Evolutionary conservation across 2,888 invertebrate species (phyloP), one percentile per base, ranked within the genome.

Genomic region (Hyppa rectilinea): DNA sequence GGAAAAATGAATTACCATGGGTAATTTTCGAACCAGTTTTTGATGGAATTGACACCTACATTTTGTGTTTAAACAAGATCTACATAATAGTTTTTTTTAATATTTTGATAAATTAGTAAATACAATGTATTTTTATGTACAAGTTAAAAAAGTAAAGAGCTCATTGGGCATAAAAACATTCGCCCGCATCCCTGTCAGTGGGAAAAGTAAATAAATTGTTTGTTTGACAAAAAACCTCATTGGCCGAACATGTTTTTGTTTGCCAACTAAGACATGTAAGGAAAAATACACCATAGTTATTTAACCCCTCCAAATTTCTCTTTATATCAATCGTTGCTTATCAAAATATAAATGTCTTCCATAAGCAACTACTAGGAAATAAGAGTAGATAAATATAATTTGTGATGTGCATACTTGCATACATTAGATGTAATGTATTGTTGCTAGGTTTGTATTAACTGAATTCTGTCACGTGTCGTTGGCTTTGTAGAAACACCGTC

Each of bases 401-500:
- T 87, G 89, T 88, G 78, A 85, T 85, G 85, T 86, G 82, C 78
- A 86, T 82, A 76, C 34, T 71, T 75, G 79, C 74, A 83, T 83
- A 84, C 74, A 78, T 80, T 90, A 90, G 88, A 84, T 81, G 82
- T 86, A 80, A 82, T 85, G 61, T 73, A 78, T 81, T 80, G 71
- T 45, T 52, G 77, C 66, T 87, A 83, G 73, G 71, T 83, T 77
- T 85, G 74, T 75, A 78, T 58, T 77, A 78, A 81, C 43, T 76
- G 31, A 70, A 69, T 68, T 78, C 75, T 63, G 81, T 81, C 85
- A 87, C 85, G 60, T 85, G 75, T 82, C 82, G 80, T 84, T 85
- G 78, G 91, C 92, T 93, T 94, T 71, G 77, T 92, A 92, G 91
- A 86, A 82, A 90, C 94, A 92, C 93, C 88, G 88, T 90, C 92